A percentile compares a stretch with the other conserved stretches of the same genome.
These are phyloP conservation scores for Ostrea edulis DNA, from an alignment of 1,140 invertebrate genomes.

Conservation along the genomic window DNA sequence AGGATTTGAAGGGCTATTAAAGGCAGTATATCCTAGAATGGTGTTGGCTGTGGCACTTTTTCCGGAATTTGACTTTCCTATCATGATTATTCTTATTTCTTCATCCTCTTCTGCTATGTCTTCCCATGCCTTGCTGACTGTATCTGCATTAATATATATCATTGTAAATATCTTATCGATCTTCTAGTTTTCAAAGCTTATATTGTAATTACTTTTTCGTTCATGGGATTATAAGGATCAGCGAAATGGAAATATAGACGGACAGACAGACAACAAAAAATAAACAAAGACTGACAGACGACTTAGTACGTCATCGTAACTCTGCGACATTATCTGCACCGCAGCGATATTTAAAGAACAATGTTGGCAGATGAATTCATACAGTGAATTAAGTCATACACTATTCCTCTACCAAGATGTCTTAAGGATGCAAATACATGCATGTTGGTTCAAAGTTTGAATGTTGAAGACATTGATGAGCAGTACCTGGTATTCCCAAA, in stretches of 20 bases:
- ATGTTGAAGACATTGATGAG: background rate
- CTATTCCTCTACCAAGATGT: too few species aligned
- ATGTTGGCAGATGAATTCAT: too few species aligned
- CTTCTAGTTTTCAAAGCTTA: background rate
- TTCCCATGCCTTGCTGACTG: background rate
- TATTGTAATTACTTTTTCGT: background rate
- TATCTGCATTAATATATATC: background rate
- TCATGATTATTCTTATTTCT: conserved; percentile 26
- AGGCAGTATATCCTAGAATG: background rate
- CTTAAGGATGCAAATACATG: too few species aligned
- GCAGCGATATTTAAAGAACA: too few species aligned
- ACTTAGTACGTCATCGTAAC: too few species aligned
- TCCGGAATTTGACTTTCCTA: background rate
- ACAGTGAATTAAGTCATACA: too few species aligned
- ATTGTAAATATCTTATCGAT: too few species aligned
- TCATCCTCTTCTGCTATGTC: conserved; percentile 6
- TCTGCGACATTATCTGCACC: too few species aligned
- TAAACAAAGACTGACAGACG: too few species aligned
- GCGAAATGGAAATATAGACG: too few species aligned
- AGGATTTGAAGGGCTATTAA: background rate
- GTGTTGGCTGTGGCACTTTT: conserved; percentile 10
- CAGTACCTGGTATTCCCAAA: background rate
- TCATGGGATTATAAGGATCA: background rate
- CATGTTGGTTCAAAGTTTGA: too few species aligned
- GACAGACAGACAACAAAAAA: too few species aligned